Percentiles rank a stretch among this genome's conserved stretches.
phyloP scores from a whole-genome alignment of 1,140 invertebrate species.

The Plodia interpunctella region DNA sequence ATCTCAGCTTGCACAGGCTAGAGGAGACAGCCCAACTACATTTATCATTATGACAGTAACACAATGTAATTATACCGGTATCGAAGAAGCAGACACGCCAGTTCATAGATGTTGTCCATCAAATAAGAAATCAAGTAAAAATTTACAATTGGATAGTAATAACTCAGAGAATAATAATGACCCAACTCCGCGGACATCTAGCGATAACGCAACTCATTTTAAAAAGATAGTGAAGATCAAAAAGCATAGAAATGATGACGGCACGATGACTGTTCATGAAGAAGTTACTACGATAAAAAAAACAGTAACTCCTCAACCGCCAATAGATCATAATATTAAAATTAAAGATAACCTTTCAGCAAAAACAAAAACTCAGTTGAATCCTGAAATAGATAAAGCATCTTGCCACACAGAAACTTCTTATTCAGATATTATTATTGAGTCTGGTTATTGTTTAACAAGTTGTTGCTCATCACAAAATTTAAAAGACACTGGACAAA shows the following conservation, averaged over 20 bases:
- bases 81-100: not conserved
- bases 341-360: not conserved
- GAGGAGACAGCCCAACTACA: not conserved
- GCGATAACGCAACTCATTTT: not conserved
- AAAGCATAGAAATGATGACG: not conserved
- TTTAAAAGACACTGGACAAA: not conserved
- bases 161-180: not conserved
- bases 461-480: no score
- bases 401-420: not conserved
- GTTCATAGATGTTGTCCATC: not conserved
- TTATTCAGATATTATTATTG: not conserved
- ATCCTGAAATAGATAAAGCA: not conserved
- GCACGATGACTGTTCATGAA: not conserved
- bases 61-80: not conserved
- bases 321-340: no score
- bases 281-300: not conserved
- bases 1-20: not conserved
- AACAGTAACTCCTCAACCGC: not conserved
- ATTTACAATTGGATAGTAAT: not conserved
- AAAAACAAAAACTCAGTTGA: not conserved
- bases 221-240: not conserved
- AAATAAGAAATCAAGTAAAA: not conserved
- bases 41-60: not conserved
- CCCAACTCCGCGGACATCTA: not conserved
- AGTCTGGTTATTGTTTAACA: no score